Base-by-base conservation (phyloP, 1,140 invertebrate species). In the Zaprionus lachaisei region DNA sequence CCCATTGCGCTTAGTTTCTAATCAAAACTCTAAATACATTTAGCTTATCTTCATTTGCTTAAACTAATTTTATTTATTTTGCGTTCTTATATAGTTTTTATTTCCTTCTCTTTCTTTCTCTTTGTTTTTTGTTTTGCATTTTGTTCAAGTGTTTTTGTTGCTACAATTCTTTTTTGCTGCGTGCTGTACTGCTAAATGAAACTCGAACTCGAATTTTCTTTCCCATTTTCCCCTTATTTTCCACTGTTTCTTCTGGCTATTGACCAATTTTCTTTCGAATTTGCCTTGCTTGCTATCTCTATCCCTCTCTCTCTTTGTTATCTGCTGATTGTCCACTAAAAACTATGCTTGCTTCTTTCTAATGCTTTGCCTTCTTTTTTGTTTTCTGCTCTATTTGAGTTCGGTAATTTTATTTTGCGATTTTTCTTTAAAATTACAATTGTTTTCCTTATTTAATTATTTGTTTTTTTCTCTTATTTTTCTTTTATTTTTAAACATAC, bases 1-100 rank as follows among this genome's bases (percentile, higher is more conserved):
- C 57, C 56, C 68, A 68, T 68, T 80, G 66, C 51, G 67, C 66
- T 89, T 90, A 89, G n/a, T 70, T 74, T 74, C 72, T 89, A 89
- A 77, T 81, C 81, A 89, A 89, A 89, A 89, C 84, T 90, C 85
- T 90, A 90, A 87, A 89, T 89, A 89, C 84, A 89, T 90, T 90
- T 89, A 87, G 81, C 83, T 83, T 83, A 80, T 80, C 66, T 80
- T 74, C 54, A 83, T 63, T 73, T 71, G 61, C 73, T 77, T 89
- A 81, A 72, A 81, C 64, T 87, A 78, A 54, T 70, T 89, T 77
- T 68, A 34, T 65, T 38, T 51, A 51, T 69, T 87, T 77, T 67
- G 41, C 41, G 9, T 47, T 51, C 64, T 70, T 70, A 38, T 65
- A 22, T 31, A 34, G 20, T 62, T 51, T 63, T 55, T 54, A 34